Evolutionary conservation across 2,113 vertebrate genomes (phyloP).

Genomic region (Charadrius vociferus): DNA sequence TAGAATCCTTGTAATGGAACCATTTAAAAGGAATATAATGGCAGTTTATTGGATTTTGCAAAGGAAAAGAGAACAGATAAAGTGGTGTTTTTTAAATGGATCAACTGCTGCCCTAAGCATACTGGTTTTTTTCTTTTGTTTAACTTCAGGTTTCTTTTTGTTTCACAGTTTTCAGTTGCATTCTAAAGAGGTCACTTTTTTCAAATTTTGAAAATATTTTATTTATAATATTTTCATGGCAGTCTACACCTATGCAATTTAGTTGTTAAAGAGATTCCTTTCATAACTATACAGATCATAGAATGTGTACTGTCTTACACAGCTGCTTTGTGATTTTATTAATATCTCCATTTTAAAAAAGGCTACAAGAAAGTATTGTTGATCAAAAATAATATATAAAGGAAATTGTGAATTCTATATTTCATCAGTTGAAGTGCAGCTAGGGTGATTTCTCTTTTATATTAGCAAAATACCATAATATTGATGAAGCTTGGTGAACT

Average conservation of each 20-base stretch:
- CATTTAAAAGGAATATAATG: constrained; percentile 90
- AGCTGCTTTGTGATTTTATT: neutral
- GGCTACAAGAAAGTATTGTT: neutral
- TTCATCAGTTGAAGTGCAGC: neutral
- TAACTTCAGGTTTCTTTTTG: constrained; percentile 20
- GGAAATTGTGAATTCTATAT: neutral
- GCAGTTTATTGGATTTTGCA: constrained; percentile 90
- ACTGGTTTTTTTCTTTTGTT: constrained; percentile 65
- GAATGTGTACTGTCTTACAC: neutral
- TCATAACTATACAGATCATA: neutral
- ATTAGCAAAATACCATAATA: neutral
- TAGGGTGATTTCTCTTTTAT: neutral
- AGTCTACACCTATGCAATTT: neutral
- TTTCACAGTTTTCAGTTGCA: constrained; percentile 26
- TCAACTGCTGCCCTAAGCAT: constrained; percentile 50
- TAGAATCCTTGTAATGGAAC: constrained; percentile 85
- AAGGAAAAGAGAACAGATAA: constrained; percentile 73
- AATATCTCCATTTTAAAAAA: neutral
- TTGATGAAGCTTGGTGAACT: neutral
- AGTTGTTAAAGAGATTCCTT: neutral
- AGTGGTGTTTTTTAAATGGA: constrained; percentile 70
- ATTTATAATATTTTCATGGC: neutral
- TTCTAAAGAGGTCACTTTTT: neutral
- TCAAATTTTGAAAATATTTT: neutral
- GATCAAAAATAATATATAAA: neutral